Base-by-base conservation (phyloP, 1,140 invertebrate species). In the Laupala kohalensis region DNA sequence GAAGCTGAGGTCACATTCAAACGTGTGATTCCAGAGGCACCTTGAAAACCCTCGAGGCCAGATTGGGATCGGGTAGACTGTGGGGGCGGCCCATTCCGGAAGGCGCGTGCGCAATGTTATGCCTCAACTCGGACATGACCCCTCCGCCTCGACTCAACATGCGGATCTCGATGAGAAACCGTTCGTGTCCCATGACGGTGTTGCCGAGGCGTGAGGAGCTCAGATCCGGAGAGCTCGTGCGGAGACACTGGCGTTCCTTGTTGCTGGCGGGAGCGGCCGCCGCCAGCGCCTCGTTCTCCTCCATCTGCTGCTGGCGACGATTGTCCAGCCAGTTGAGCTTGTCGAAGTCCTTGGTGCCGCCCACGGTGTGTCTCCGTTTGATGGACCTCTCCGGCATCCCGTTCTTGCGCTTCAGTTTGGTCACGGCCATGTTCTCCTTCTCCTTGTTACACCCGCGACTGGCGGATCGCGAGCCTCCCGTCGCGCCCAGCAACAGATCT, bases 291-390 rank as follows among this genome's bases (percentile, higher is more conserved):
- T 85, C 76, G 76, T 82, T 77, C 74, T 85, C 81, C 62, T 83
- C 81, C 64, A 74, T 53, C 19, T 74, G 73, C 6, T 83, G 80
- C 70, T 85, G 81, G 29, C 84, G 74, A 71, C 84, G 81, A 73
- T 84, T 86, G 71, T 85, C 85, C 71, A 84, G 76, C 84, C 83
- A 89, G 69, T 80, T 84, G 67, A 89, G 82, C 75, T 90, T 88
- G 76, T 89, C 88, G 28, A 89, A 91, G 78, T 96, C 93, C 78
- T 93, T 92, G 0, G 91, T 92, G 23, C 94, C 93, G 29, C 93
- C 93, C 0, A 96, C 93, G 1, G 94, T 96, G 80, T 96, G 94
- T n/a, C 94, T 83, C 15, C 94, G 83, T 79, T 94, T 93, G 74
- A 94, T 92, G 53, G 89, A 90, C 64, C 90, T 81, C 78, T 90